Conservation (phyloP, 2,113 vertebrate genomes). For the Protobothrops flavoviridis region DNA sequence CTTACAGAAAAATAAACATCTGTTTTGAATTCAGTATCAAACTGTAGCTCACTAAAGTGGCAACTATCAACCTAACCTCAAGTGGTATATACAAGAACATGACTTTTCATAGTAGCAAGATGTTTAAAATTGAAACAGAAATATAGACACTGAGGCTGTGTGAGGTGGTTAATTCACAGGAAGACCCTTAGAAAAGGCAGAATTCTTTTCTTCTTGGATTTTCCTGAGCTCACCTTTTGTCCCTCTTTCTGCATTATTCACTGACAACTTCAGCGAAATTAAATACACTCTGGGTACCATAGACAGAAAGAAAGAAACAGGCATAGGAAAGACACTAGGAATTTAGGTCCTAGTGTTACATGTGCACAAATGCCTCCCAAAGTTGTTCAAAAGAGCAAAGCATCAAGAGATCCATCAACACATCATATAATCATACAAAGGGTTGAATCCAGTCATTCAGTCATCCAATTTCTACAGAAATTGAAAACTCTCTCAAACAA, state of each 20-base stretch:
- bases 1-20: conserved; percentile 56
- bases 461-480: not conserved
- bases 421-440: conserved; percentile 10
- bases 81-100: conserved; percentile 60
- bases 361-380: not conserved
- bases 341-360: not conserved
- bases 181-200: conserved; percentile 1
- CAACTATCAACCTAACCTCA: conserved; percentile 64
- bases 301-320: conserved; percentile 31
- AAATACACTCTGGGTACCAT: conserved; percentile 12
- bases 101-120: conserved; percentile 46
- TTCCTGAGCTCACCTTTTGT: not conserved
- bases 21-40: conserved; percentile 55
- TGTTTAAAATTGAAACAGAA: conserved; percentile 38
- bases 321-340: not conserved
- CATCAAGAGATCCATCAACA: not conserved
- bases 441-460: not conserved
- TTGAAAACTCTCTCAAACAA: not conserved
- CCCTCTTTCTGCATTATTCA: conserved; percentile 25
- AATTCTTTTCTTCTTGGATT: not conserved
- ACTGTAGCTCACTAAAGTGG: conserved; percentile 54
- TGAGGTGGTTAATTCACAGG: conserved; percentile 37
- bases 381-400: conserved; percentile 1
- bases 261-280: not conserved
- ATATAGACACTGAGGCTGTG: conserved; percentile 35